Base-by-base conservation (phyloP, 2,888 invertebrate species). In the Willowsia nigromaculata region DNA sequence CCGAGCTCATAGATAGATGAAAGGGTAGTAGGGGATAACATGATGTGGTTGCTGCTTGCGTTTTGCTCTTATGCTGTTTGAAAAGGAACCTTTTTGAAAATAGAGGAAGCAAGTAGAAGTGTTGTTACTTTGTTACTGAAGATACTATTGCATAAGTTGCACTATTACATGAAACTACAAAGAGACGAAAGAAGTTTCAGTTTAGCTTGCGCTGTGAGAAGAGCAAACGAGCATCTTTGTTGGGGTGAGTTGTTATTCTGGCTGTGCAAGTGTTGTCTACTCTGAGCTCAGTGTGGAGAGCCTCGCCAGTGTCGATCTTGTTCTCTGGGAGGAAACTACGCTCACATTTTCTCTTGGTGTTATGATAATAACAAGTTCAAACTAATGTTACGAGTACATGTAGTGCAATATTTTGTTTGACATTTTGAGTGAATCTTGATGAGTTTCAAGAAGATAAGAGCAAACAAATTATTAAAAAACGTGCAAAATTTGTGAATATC, bases 251-350 rank as follows among this genome's bases (percentile, higher is more conserved):
- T 56, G 43, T 43, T 9, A 6, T 47, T 25, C 0, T 59, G 27
- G n/a, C 25, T 80, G 33, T 18, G 7, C 47, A n/a, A 13, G 62
- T 25, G 30, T 40, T 22, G 27, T 81, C 47, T 59, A 43, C 18
- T 1, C 71, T 53, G 68, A 50, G 62, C 62, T 43, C 43, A 27
- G 33, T 37, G 56, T 27, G 56, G 80, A 53, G 22, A 13, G n/a
- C 7, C 71, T 37, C 18, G 56, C 80, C 80, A 86, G 85, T 86
- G 59, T 78, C 65, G 78, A 56, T 65, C 25, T 13, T 50, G 85
- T 68, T 50, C 33, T 86, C 80, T 37, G 43, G 33, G 78, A 40
- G 78, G 85, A 86, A 78, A 86, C 85, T 80, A 65, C 78, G 74
- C 22, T 43, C 37, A 18, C 25, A 33, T 68, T 71, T 71, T 74